Base-by-base conservation (phyloP, 2,888 invertebrate genomes). In the Sipha maydis region DNA sequence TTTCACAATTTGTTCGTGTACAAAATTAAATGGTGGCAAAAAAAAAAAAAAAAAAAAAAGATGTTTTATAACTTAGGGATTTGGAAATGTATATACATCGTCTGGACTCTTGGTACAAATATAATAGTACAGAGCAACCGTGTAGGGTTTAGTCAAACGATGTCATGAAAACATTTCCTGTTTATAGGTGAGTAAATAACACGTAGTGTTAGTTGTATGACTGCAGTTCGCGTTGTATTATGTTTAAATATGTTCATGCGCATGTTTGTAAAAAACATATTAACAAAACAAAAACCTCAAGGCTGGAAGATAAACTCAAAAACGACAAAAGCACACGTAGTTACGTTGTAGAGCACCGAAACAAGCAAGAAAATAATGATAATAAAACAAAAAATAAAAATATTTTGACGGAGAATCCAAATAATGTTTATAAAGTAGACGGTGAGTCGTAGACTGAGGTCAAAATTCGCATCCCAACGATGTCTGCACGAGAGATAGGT, bases 131-230 rank as follows among this genome's bases (percentile, higher is more conserved):
- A 9, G 8, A 17, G 38, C 9, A 19, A 67, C n/a, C 25, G n/a
- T 80, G 41, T 69, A 28, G 9, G 9, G 67, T 80, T 41, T 38
- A 3, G 61, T 38, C 34, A 17, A 61, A 80, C 28, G 71, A 71
- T 34, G 80, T 67, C 34, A n/a, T 3, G 34, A 79, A 67, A 61
- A 80, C 34, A 61, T 80, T 67, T 80, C 38, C 38, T 80, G 80
- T 80, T 80, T 80, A 80, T 67, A 38, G 19, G 17, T 3, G 34
- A 38, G 61, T 48, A 54, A 34, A 54, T 78, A 78, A 54, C 7
- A 69, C 69, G n/a, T 11, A 25, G 69, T 28, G 28, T 14, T 28
- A 48, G 61, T 19, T 25, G 7, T 61, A 5, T 25, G 7, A 61
- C 61, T 25, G 61, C 7, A 21, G 3, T 14, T 1, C 3, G 48